These are phyloP conservation scores for Argynnis bischoffii DNA, from an alignment of 2,888 invertebrate genomes.

Conservation along the genomic window DNA sequence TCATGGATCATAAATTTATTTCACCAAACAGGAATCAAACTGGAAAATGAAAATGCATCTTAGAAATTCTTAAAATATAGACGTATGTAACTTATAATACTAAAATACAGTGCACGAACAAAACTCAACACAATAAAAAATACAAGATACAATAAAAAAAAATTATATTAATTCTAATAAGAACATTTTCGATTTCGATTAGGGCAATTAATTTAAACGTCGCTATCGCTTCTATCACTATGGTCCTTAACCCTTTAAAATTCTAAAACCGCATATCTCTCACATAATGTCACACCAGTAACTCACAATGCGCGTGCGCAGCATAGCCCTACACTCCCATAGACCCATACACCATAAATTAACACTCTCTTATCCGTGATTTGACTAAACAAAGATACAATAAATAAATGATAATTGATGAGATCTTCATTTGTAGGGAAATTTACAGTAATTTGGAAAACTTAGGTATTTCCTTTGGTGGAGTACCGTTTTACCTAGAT, in stretches of 20 bases:
- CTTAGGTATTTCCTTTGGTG: background rate
- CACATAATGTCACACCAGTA: conserved; percentile 44
- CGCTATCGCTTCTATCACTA: conserved; percentile 9
- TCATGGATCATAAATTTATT: too few relatives aligned
- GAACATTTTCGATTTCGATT: too few relatives aligned
- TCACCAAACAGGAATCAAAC: too few relatives aligned
- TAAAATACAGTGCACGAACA: too few relatives aligned
- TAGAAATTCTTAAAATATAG: too few relatives aligned
- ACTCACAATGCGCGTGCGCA: conserved; percentile 43
- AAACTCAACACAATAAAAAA: too few relatives aligned
- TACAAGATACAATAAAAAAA: too few relatives aligned
- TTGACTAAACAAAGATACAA: conserved; percentile 29
- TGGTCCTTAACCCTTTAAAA: conserved; percentile 29
- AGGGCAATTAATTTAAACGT: too few relatives aligned
- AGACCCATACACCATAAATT: conserved; percentile 30
- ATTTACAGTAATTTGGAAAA: background rate
- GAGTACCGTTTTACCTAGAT: background rate
- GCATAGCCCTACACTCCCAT: conserved; percentile 33
- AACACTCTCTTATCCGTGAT: conserved; percentile 30
- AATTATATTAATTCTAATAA: too few relatives aligned
- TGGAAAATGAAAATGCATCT: too few relatives aligned
- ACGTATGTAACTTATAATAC: too few relatives aligned
- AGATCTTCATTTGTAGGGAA: conserved; percentile 18
- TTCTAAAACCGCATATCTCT: conserved; percentile 37
- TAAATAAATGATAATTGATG: conserved; percentile 34